Conservation (phyloP, 2,113 vertebrate species). For the Prunella fulvescens region DNA sequence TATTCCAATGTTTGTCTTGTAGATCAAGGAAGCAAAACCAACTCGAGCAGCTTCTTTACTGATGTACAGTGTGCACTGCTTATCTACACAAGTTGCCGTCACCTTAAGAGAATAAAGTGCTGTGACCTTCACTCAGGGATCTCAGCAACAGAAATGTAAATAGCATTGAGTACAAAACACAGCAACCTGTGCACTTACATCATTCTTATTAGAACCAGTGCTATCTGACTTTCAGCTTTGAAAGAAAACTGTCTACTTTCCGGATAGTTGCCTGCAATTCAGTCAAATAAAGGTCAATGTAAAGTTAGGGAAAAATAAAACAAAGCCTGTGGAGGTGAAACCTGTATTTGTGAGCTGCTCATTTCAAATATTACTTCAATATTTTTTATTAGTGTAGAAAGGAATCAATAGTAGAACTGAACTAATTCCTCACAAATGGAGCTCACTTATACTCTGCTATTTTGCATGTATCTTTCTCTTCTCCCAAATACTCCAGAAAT, state of each 20-base stretch:
- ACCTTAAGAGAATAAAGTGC: not conserved
- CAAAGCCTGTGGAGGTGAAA: not conserved
- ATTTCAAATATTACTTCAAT: not conserved
- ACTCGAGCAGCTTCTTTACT: not conserved
- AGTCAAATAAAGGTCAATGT: not conserved
- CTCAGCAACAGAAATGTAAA: slow-evolving; percentile 10
- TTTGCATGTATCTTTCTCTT: not conserved
- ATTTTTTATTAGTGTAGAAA: not conserved
- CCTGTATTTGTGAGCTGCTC: not conserved
- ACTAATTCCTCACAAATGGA: not conserved
- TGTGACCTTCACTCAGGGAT: not conserved
- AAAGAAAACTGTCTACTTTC: not conserved
- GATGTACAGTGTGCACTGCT: not conserved
- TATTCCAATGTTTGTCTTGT: not conserved
- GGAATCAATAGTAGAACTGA: not conserved
- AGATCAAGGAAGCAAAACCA: not conserved
- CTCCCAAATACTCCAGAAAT: not conserved
- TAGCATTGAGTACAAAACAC: not conserved
- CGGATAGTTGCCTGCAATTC: not conserved
- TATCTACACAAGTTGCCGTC: not conserved
- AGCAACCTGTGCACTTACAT: not conserved
- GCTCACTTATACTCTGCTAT: not conserved
- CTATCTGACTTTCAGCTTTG: not conserved
- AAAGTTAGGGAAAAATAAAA: not conserved
- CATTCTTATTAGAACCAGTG: not conserved